Percentiles rank a stretch among this genome's conserved stretches.
Evolutionary conservation across 2,113 vertebrate species (phyloP).

Genomic region (Engystomops pustulosus): DNA sequence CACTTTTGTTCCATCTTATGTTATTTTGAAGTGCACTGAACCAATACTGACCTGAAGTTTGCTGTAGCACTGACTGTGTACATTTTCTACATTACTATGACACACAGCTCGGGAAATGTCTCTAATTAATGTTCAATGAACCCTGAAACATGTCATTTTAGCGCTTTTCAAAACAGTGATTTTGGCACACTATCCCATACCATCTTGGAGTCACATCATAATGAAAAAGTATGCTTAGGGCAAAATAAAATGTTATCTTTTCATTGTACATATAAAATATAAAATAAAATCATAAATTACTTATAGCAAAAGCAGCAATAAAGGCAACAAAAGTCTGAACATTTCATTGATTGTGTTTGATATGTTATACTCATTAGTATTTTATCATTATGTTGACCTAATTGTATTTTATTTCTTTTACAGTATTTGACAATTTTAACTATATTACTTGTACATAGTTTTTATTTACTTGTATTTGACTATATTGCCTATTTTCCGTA

Average conservation of each 20-base stretch:
- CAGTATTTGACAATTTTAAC: too few relatives aligned
- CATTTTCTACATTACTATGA: constrained; percentile 18
- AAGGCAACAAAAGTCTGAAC: too few relatives aligned
- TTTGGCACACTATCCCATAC: background rate
- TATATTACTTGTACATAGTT: too few relatives aligned
- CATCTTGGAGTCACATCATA: background rate
- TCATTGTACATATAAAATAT: background rate
- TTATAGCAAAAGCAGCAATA: background rate
- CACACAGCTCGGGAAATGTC: constrained; percentile 1
- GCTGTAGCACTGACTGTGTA: constrained; percentile 17
- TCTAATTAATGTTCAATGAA: constrained; percentile 45
- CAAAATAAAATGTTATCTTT: background rate
- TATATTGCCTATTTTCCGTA: too few relatives aligned
- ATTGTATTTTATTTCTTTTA: too few relatives aligned
- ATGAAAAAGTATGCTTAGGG: background rate
- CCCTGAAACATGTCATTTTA: constrained; percentile 34
- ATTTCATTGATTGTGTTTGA: too few relatives aligned
- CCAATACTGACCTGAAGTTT: constrained; percentile 25
- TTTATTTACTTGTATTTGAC: too few relatives aligned
- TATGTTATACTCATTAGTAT: too few relatives aligned
- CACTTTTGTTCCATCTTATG: background rate
- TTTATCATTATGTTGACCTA: too few relatives aligned
- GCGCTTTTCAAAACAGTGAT: constrained; percentile 25
- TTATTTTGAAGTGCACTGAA: constrained; percentile 38
- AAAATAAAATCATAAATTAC: background rate